Evolutionary conservation across 2,888 invertebrate species (phyloP), one percentile per base, ranked within the genome.

Genomic region (Deroplatys truncata): DNA sequence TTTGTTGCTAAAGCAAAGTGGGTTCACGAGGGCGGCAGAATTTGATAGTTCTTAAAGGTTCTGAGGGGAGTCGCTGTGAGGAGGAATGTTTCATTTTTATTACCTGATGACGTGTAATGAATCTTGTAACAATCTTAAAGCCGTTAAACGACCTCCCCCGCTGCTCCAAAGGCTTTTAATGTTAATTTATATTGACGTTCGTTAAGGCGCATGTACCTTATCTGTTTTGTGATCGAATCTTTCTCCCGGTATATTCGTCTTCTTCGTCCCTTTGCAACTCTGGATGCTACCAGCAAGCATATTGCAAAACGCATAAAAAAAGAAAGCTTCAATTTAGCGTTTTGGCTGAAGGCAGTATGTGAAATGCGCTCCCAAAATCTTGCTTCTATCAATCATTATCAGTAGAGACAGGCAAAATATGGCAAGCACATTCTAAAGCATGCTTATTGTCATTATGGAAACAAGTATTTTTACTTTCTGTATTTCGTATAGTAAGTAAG

Each of bases 31-130:
- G 20, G 56, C 56, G 56, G 56, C 56, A 72, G 43, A 43, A 72
- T 72, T 72, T 20, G 56, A 43, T 43, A 43, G 56, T 25, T 72
- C 20, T 72, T 16, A 72, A 72, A 72, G 56, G 9, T 20, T 25
- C 25, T 72, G 0, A 72, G 56, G 20, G 56, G 7, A 49, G 72
- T 16, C 31, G 29, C 20, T n/a, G 28, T 4, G 29, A 28, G 16
- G 86, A 56, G 56, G 29, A 56, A 56, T 25, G 31, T 85, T 85
- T 85, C 85, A 31, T 86, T 86, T 86, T 82, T 86, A 86, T 86
- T 86, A 86, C 72, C 82, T 86, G 86, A 28, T 86, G 86, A 86
- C 82, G 43, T 86, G 82, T 82, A 86, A 86, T 86, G 31, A 86
- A 86, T 86, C 82, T 82, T 82, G 29, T 82, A 86, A 86, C 86